phyloP scores from a whole-genome alignment of 1,140 invertebrate genomes.

The Sycobia sp. region DNA sequence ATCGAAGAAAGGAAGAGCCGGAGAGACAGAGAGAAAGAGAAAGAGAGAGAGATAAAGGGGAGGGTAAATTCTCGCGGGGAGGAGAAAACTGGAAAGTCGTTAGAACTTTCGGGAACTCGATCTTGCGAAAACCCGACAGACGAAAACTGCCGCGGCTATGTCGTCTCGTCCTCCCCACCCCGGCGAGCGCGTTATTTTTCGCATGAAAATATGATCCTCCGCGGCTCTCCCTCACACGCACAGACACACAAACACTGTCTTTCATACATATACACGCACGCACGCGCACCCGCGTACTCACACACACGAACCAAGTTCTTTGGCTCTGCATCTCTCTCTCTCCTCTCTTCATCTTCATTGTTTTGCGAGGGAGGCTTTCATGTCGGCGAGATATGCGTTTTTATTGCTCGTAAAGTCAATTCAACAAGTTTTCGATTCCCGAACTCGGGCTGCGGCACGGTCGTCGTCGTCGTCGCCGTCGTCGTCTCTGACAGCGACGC shows the following conservation, averaged over 20 bases:
- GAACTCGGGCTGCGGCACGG: background rate
- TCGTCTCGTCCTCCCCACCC: no score
- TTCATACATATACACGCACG: no score
- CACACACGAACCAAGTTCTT: no score
- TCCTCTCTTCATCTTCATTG: constrained; percentile 14
- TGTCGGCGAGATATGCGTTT: constrained; percentile 5
- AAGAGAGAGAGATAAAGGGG: background rate
- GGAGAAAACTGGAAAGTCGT: constrained; percentile 27
- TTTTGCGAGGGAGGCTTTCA: constrained; percentile 9
- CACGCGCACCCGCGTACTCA: no score
- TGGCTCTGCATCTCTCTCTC: no score
- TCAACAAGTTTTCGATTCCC: constrained; percentile 28
- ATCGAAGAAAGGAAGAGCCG: constrained; percentile 14
- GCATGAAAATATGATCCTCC: constrained; percentile 27
- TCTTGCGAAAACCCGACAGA: background rate
- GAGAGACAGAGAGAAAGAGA: background rate
- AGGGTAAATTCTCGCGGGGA: background rate
- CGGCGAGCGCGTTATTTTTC: constrained; percentile 20
- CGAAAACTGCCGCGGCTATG: background rate
- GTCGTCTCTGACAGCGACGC: no score
- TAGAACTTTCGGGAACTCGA: constrained; percentile 25
- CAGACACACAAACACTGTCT: background rate
- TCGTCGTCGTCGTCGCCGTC: background rate
- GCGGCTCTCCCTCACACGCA: background rate
- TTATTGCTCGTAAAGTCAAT: constrained; percentile 28